Percentiles rank a stretch among this genome's conserved stretches.
phyloP scores from a whole-genome alignment of 2,113 vertebrate species.

The Laticauda colubrina region DNA sequence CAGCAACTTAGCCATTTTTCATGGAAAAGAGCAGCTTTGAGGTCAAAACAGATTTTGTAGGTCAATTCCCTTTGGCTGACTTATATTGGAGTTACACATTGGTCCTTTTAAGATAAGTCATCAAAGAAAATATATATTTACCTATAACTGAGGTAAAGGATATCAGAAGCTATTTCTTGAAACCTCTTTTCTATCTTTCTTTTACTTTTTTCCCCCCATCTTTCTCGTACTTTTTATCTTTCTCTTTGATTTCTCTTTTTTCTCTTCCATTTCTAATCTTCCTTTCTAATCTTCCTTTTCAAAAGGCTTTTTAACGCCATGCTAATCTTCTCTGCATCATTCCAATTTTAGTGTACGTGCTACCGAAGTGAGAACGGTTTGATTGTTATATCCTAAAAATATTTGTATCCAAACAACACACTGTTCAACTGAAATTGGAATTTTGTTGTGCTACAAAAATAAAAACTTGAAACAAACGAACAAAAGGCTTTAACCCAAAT shows the following conservation, averaged over 20 bases:
- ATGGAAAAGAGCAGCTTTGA: conserved; percentile 38
- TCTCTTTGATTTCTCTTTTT: not conserved
- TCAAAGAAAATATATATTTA: conserved; percentile 51
- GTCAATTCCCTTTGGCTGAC: conserved; percentile 60
- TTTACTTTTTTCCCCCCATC: not conserved
- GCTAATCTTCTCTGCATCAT: too few relatives aligned
- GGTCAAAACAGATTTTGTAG: conserved; percentile 36
- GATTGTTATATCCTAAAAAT: too few relatives aligned
- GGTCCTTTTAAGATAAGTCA: conserved; percentile 71
- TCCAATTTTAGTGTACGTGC: too few relatives aligned
- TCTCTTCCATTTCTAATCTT: conserved; percentile 51
- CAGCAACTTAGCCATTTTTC: not conserved
- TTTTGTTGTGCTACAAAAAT: too few relatives aligned
- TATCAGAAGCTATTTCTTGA: not conserved
- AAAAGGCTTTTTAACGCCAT: conserved; percentile 58
- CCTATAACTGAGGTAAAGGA: not conserved
- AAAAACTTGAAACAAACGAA: too few relatives aligned
- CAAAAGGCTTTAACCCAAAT: conserved; percentile 36
- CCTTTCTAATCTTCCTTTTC: conserved; percentile 57
- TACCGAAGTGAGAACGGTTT: too few relatives aligned
- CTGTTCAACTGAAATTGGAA: too few relatives aligned
- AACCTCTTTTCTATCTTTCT: not conserved
- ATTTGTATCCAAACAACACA: too few relatives aligned
- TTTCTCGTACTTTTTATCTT: not conserved
- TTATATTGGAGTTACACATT: conserved; percentile 53